These are phyloP conservation scores for Tapirus indicus DNA, from an alignment of 2,797 vertebrate genomes.

Conservation along the genomic window DNA sequence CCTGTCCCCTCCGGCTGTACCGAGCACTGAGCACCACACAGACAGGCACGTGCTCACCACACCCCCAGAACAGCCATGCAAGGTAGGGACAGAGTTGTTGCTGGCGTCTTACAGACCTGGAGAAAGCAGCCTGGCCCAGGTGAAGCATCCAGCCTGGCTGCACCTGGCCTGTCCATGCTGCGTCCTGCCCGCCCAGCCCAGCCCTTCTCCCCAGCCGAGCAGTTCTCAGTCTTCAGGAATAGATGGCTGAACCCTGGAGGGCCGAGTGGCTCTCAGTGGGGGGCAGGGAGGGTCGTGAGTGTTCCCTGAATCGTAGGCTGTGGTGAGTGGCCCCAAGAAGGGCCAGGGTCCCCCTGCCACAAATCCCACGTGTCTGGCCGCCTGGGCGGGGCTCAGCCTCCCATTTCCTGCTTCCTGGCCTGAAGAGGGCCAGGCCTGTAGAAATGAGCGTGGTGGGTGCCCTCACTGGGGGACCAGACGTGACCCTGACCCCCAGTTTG, in stretches of 20 bases:
- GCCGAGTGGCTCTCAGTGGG: background rate
- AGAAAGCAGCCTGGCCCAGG: background rate
- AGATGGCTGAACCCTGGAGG: background rate
- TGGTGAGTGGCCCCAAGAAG: background rate
- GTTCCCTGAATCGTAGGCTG: background rate
- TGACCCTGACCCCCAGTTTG: background rate
- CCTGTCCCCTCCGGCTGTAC: fast-evolving
- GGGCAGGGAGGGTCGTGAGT: background rate
- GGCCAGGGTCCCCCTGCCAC: background rate
- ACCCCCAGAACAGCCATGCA: background rate
- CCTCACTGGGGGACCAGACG: fast-evolving
- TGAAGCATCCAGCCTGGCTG: background rate
- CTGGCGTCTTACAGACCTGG: background rate
- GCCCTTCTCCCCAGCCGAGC: background rate
- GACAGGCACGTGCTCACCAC: background rate
- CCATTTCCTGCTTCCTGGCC: background rate
- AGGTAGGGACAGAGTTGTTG: background rate
- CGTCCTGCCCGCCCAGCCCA: background rate
- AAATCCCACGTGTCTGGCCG: background rate
- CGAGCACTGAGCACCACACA: fast-evolving
- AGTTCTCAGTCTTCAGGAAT: background rate
- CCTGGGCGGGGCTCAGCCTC: background rate
- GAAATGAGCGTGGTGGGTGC: background rate
- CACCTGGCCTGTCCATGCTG: fast-evolving
- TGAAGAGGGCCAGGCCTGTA: background rate